Percentiles rank a stretch among this genome's conserved stretches.
Evolutionary conservation across 64 coral and sea anemone genomes (phyloP).

Genomic region (Pocillopora verrucosa): DNA sequence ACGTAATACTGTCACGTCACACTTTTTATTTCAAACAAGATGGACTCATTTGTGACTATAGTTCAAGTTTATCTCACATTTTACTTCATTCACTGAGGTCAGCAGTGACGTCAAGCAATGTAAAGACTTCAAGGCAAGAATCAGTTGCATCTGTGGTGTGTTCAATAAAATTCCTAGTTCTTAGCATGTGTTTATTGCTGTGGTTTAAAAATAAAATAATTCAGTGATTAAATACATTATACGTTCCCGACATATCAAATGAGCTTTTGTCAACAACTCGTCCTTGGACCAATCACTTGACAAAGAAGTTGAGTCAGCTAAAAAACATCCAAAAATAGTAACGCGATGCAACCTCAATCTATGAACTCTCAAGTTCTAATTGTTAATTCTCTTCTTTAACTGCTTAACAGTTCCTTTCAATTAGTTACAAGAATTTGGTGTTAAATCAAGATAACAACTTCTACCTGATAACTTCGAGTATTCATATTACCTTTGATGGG

Average conservation of each 20-base stretch:
- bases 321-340: too few relatives aligned
- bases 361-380: too few relatives aligned
- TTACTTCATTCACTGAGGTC: background rate
- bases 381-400: too few relatives aligned
- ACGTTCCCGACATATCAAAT: background rate
- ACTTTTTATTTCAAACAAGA: background rate
- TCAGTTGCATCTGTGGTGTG: background rate
- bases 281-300: background rate
- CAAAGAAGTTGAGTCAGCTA: background rate
- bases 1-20: too few relatives aligned
- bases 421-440: too few relatives aligned
- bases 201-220: background rate
- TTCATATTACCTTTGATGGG: too few relatives aligned
- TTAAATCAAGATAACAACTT: too few relatives aligned
- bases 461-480: too few relatives aligned
- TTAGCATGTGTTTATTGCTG: background rate
- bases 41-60: background rate
- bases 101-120: background rate
- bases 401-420: too few relatives aligned
- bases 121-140: too few relatives aligned
- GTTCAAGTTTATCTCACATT: background rate
- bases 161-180: background rate
- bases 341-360: too few relatives aligned
- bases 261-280: background rate
- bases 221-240: background rate